These are phyloP conservation scores for Protobothrops flavoviridis DNA, from an alignment of 2,113 vertebrate species.

Conservation along the genomic window DNA sequence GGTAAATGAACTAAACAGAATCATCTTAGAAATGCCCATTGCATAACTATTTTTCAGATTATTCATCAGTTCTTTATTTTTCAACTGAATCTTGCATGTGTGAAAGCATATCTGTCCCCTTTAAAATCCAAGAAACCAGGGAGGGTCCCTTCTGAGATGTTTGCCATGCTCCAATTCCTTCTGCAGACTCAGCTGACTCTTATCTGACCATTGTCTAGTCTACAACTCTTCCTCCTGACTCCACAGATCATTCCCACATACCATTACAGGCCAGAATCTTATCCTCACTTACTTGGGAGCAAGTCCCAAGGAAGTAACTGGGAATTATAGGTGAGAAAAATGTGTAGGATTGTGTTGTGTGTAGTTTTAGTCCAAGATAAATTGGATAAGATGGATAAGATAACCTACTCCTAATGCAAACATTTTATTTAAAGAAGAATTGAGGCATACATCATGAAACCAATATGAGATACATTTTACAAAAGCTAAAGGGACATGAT, in stretches of 20 bases:
- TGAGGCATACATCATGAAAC: not conserved
- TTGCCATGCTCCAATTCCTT: not conserved
- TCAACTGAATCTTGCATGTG: not conserved
- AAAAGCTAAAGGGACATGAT: not conserved
- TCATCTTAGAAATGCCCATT: conserved; percentile 4
- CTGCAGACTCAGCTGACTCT: not conserved
- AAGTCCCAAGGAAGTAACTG: not conserved
- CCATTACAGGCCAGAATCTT: not conserved
- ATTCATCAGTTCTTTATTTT: conserved; percentile 15
- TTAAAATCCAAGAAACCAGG: not conserved
- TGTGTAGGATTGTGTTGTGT: not conserved
- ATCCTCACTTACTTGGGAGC: not conserved
- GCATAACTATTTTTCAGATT: conserved; percentile 3
- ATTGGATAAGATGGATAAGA: not conserved
- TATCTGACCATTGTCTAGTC: not conserved
- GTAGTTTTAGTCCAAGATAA: not conserved
- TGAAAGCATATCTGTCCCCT: not conserved
- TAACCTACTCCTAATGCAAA: not conserved
- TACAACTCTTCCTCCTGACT: not conserved
- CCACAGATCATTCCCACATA: not conserved
- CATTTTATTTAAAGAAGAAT: not conserved
- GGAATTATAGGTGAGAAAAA: not conserved
- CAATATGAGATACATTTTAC: not conserved
- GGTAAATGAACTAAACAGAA: conserved; percentile 1
- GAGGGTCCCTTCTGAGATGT: not conserved